These are phyloP conservation scores for Contarinia nasturtii DNA, from an alignment of 1,140 invertebrate species.

Conservation along the genomic window DNA sequence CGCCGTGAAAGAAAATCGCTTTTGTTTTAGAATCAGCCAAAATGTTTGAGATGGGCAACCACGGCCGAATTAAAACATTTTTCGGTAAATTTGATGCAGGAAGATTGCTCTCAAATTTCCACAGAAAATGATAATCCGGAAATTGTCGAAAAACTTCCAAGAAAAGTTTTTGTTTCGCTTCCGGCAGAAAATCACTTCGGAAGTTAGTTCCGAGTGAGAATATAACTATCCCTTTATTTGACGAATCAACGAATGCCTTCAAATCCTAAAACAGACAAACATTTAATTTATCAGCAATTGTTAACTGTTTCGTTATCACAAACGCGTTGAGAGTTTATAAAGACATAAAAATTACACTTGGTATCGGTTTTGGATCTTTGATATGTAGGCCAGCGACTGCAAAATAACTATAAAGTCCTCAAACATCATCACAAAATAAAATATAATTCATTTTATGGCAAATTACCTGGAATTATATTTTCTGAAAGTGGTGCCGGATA, in stretches of 20 bases:
- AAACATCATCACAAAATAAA: too few relatives aligned
- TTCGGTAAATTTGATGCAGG: constrained; percentile 12
- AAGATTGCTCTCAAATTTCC: constrained; percentile 24
- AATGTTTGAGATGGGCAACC: constrained; percentile 24
- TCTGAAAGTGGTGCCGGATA: constrained; percentile 24
- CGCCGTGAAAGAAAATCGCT: constrained; percentile 21
- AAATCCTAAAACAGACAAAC: constrained; percentile 12
- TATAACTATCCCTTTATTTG: constrained; percentile 25
- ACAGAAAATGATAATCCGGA: constrained; percentile 21
- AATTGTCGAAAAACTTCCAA: constrained; percentile 22
- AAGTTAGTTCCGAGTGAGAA: constrained; percentile 27
- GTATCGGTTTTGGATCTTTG: constrained; percentile 12
- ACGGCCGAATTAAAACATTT: constrained; percentile 26
- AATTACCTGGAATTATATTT: constrained; percentile 30
- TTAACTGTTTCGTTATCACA: neutral
- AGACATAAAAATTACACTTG: too few relatives aligned
- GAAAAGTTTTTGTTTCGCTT: constrained; percentile 15
- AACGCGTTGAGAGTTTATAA: too few relatives aligned
- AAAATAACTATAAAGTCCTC: too few relatives aligned
- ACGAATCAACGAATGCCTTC: constrained; percentile 22
- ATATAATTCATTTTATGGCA: too few relatives aligned
- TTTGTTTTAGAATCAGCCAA: constrained; percentile 9
- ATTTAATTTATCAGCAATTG: neutral
- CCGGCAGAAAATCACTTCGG: constrained; percentile 15
- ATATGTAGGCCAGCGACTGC: constrained; percentile 32